Percentiles rank a stretch among this genome's conserved stretches.
Conservation (phyloP, 2,797 vertebrate genomes). For the Onychomys arenicola region DNA sequence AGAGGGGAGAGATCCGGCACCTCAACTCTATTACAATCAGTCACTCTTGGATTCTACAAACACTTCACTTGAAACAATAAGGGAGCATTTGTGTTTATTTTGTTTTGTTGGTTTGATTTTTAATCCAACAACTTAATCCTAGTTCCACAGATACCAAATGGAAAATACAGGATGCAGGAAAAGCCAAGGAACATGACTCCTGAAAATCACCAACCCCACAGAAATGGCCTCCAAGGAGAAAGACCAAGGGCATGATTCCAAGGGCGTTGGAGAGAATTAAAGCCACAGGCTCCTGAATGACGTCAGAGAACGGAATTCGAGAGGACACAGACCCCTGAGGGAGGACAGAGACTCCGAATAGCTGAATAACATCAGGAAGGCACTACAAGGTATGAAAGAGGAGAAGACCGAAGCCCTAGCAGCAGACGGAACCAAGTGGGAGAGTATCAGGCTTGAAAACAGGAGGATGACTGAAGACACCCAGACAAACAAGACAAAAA, state of each 20-base stretch:
- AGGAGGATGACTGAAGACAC: background rate
- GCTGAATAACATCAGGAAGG: background rate
- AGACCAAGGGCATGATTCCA: too few species aligned
- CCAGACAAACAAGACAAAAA: background rate
- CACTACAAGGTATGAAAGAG: background rate
- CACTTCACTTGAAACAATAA: background rate
- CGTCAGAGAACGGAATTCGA: background rate
- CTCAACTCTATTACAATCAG: background rate
- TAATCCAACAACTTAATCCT: background rate
- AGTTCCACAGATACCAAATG: background rate
- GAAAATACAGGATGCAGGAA: background rate
- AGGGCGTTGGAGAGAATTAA: background rate
- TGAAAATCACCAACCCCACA: background rate
- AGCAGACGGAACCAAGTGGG: background rate
- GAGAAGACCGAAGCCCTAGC: background rate
- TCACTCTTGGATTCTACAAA: background rate
- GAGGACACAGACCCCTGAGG: background rate
- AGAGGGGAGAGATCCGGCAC: background rate
- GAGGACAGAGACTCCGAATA: background rate
- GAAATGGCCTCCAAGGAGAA: background rate
- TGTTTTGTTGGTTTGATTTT: background rate
- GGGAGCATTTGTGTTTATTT: background rate
- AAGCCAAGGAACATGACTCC: background rate
- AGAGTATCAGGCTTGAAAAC: background rate
- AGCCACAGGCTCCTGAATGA: background rate